Evolutionary conservation across 2,797 vertebrate genomes (phyloP), one percentile per base, ranked within the genome.

Genomic region (Garrulus glandarius): DNA sequence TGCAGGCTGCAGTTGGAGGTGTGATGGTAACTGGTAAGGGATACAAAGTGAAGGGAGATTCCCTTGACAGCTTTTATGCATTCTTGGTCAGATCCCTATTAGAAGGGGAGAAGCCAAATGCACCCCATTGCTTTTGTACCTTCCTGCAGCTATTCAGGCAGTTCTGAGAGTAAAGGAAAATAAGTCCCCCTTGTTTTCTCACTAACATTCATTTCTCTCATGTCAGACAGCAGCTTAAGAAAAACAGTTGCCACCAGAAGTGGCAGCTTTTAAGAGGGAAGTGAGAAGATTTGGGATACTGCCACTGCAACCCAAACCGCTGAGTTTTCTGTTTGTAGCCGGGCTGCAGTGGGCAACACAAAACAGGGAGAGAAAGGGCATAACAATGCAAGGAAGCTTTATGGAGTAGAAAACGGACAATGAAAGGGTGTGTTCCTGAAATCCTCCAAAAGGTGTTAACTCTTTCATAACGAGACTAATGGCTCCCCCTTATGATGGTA

Each of bases 381-480:
- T 60, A 81, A 59, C 46, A 86, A 68, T 61, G 30, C 47, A 94
- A 92, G 59, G 47, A 95, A 59, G 24, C n/a, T 91, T 94, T 84
- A 89, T 61, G 65, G 59, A 86, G 46, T 29, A 79, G 74, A 93
- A 95, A 93, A 91, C 63, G 95, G 71, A 83, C 89, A 91, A 95
- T 77, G 94, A 92, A 95, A 88, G 91, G 94, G 81, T 94, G 95
- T 97, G 91, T 63, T 89, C 68, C 46, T 81, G 74, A 96, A 96
- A 94, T 96, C 87, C 47, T 95, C 96, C 93, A 94, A 77, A 95
- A 93, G 95, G 91, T 97, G 93, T 97, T 96, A 97, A 95, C 96
- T 95, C 87, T 87, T 94, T 95, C 91, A 72, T 89, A 96, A 96
- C 15, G 30, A 85, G 53, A 70, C 32, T 84, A 77, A 80, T 94